Percentiles rank a stretch among this genome's conserved stretches.
These are phyloP conservation scores for Anoplopoma fimbria DNA, from an alignment of 2,113 vertebrate species.

Conservation along the genomic window DNA sequence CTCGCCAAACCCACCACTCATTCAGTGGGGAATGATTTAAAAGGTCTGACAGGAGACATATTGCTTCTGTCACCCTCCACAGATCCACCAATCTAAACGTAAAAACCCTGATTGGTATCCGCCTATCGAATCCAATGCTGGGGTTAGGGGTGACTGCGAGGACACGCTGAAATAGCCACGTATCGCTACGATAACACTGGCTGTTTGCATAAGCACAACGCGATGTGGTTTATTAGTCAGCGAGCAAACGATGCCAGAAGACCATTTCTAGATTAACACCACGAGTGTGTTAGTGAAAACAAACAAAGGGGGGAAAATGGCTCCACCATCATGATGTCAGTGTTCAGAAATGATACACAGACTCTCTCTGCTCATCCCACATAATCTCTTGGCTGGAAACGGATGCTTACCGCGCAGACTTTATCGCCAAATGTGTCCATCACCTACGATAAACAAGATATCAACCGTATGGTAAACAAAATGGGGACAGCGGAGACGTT, in stretches of 20 bases:
- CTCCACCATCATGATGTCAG: slow-evolving; percentile 56
- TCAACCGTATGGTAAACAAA: slow-evolving; percentile 52
- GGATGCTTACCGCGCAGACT: slow-evolving; percentile 40
- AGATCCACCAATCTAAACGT: slow-evolving; percentile 66
- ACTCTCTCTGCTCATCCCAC: slow-evolving; percentile 48
- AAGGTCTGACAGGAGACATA: slow-evolving; percentile 57
- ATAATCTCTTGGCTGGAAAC: slow-evolving; percentile 59
- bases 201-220: slow-evolving; percentile 57
- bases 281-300: slow-evolving; percentile 70
- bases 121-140: slow-evolving; percentile 49
- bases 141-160: slow-evolving; percentile 50
- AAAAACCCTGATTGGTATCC: slow-evolving; percentile 49
- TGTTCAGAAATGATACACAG: slow-evolving; percentile 71
- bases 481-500: slow-evolving; percentile 18
- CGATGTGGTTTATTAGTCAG: slow-evolving; percentile 38
- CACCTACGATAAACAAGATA: slow-evolving; percentile 61
- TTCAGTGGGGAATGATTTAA: slow-evolving; percentile 70
- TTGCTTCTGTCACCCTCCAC: slow-evolving; percentile 57
- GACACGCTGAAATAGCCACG: slow-evolving; percentile 42
- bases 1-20: slow-evolving; percentile 61
- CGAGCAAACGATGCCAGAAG: slow-evolving; percentile 49
- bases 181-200: slow-evolving; percentile 41
- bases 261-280: slow-evolving; percentile 67
- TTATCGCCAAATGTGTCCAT: slow-evolving; percentile 52
- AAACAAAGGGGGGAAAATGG: slow-evolving; percentile 59